Evolutionary conservation across 2,888 invertebrate species (phyloP).

Genomic region (Trachelus troglodyta): DNA sequence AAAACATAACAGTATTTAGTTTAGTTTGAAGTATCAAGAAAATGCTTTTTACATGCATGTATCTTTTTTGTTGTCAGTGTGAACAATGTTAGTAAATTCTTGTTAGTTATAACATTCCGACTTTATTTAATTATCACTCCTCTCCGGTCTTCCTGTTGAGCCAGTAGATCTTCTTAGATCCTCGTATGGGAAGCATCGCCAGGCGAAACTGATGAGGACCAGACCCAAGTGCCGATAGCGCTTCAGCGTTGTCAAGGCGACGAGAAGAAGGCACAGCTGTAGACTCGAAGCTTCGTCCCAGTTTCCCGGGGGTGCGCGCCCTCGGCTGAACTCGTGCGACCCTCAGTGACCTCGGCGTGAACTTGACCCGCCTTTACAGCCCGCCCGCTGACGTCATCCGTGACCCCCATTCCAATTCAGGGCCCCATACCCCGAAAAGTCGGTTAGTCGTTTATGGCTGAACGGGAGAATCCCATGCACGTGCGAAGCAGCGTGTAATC

Average conservation of each 20-base stretch:
- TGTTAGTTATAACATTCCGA: background rate
- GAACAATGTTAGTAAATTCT: background rate
- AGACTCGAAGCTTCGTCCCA: constrained; percentile 5
- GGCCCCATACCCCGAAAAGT: constrained; percentile 5
- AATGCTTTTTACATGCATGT: background rate
- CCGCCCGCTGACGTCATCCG: constrained; percentile 23
- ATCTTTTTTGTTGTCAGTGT: background rate
- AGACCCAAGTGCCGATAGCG: background rate
- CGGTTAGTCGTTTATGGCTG: constrained; percentile 15
- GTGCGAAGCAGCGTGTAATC: constrained; percentile 11
- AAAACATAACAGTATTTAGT: background rate
- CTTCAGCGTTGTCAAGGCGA: background rate
- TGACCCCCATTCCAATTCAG: constrained; percentile 11
- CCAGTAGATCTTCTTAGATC: background rate
- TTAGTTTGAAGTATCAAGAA: background rate
- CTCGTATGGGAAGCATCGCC: background rate
- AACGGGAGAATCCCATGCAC: background rate
- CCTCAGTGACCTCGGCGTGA: constrained; percentile 27
- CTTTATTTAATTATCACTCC: background rate
- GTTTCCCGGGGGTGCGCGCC: constrained; percentile 9
- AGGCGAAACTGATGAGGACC: background rate
- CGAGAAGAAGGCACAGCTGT: background rate
- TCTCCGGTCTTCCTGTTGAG: background rate
- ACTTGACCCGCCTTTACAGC: constrained; percentile 30
- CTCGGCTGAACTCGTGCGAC: constrained; percentile 14